These are phyloP conservation scores for Centroberyx gerrardi DNA, from an alignment of 2,797 vertebrate genomes.

Conservation along the genomic window DNA sequence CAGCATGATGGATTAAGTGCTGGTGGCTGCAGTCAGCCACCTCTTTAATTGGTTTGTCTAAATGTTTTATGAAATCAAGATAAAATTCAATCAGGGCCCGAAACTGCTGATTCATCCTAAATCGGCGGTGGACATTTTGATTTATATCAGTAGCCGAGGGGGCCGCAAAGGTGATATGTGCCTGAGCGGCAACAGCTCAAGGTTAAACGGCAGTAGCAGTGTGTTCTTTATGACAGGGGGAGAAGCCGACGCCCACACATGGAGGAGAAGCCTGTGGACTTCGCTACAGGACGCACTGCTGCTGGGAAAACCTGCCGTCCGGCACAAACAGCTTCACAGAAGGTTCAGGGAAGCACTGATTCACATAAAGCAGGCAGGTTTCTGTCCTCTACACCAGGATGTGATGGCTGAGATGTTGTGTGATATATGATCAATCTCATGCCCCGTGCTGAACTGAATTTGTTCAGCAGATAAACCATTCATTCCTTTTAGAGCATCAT, in stretches of 20 bases:
- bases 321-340: conserved; percentile 18
- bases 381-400: neutral
- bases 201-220: conserved; percentile 72
- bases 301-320: conserved; percentile 7
- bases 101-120: conserved; percentile 83
- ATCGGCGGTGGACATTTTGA: conserved; percentile 75
- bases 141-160: conserved; percentile 75
- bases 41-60: conserved; percentile 87
- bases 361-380: neutral
- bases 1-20: conserved; percentile 82
- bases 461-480: conserved; percentile 45
- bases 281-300: conserved; percentile 51
- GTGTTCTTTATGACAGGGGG: conserved; percentile 56
- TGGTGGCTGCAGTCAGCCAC: conserved; percentile 76
- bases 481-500: conserved; percentile 54
- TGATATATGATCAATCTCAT: conserved; percentile 51
- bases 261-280: conserved; percentile 37
- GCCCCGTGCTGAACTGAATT: conserved; percentile 34
- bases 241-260: conserved; percentile 47
- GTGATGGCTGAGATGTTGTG: conserved; percentile 23
- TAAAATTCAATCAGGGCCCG: conserved; percentile 82
- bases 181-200: conserved; percentile 73
- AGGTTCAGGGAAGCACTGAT: neutral
- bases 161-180: conserved; percentile 74
- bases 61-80: conserved; percentile 87